A percentile compares a stretch with the other conserved stretches of the same genome.
Evolutionary conservation across 2,113 vertebrate species (phyloP).

Genomic region (Indicator indicator): DNA sequence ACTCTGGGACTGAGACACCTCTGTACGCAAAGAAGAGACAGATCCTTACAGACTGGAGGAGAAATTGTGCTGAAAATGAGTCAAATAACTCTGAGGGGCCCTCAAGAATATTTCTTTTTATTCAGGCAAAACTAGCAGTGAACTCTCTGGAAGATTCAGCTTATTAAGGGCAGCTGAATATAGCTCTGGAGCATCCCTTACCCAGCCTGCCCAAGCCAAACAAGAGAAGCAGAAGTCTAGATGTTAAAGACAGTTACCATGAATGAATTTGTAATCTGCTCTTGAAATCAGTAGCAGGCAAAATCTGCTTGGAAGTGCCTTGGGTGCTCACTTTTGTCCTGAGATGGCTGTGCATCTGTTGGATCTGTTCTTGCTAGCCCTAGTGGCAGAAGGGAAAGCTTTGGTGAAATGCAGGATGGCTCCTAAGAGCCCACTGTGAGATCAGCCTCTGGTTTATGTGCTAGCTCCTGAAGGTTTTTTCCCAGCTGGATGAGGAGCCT

Average conservation of each 20-base stretch:
- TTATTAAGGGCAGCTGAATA: background rate
- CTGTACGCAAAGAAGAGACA: background rate
- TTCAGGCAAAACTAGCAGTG: background rate
- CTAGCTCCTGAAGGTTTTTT: background rate
- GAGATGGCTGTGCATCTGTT: background rate
- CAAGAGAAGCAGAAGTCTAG: background rate
- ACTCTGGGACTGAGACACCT: background rate
- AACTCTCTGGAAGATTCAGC: background rate
- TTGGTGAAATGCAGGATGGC: background rate
- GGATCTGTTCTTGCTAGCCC: background rate
- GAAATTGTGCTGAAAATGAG: background rate
- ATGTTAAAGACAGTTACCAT: background rate
- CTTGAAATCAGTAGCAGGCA: background rate
- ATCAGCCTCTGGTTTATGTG: background rate
- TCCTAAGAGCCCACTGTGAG: background rate
- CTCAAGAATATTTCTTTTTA: background rate
- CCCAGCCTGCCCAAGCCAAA: background rate
- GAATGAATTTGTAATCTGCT: background rate
- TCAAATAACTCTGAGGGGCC: background rate
- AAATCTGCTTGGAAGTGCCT: background rate
- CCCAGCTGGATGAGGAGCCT: background rate
- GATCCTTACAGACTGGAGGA: background rate
- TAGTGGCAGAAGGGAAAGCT: background rate
- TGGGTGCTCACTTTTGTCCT: background rate
- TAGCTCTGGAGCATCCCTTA: background rate